Base-by-base conservation (phyloP, 2,797 vertebrate species). In the Gorsachius magnificus region DNA sequence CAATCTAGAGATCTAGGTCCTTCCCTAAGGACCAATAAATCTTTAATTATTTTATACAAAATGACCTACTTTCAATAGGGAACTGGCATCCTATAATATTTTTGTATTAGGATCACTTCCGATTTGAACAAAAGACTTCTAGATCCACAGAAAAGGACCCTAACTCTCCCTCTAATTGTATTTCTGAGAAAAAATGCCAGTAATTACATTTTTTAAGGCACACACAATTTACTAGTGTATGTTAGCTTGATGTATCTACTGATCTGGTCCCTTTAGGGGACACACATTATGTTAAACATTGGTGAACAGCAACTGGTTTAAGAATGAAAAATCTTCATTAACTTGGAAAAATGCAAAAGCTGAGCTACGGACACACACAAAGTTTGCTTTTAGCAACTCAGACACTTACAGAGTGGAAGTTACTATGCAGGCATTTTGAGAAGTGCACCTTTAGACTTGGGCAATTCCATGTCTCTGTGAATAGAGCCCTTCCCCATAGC, bases 11-110 rank as follows among this genome's bases (percentile, higher is more conserved):
- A 92, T 75, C 60, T 71, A 83, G 11, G 48, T 51, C 45, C 68
- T 77, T 93, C 95, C 89, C 95, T 71, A 71, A 83, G 92, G 96
- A 68, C 60, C 53, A 78, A 92, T 94, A 94, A 89, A 95, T 91
- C 71, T 95, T 96, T 96, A 96, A 97, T 96, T 87, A 95, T 92
- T 95, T 97, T 85, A 91, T n/a, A 61, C 45, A 43, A 92, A 92
- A 71, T 97, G 95, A 92, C 92, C 94, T 91, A 93, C 60, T 96
- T 96, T 93, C 68, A 92, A 87, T 3, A 68, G 29, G 56, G 41
- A 92, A 85, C 45, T 15, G 31, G 38, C 24, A 93, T 91, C 29
- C 56, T 70, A 41, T 31, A 92, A 36, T 90, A 79, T 50, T 92
- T 92, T 83, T 89, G 33, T 41, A 50, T 70, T 10, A 54, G 26